A percentile compares a stretch with the other conserved stretches of the same genome.
Conservation (phyloP, 2,888 invertebrate genomes). For the Elegia similella region DNA sequence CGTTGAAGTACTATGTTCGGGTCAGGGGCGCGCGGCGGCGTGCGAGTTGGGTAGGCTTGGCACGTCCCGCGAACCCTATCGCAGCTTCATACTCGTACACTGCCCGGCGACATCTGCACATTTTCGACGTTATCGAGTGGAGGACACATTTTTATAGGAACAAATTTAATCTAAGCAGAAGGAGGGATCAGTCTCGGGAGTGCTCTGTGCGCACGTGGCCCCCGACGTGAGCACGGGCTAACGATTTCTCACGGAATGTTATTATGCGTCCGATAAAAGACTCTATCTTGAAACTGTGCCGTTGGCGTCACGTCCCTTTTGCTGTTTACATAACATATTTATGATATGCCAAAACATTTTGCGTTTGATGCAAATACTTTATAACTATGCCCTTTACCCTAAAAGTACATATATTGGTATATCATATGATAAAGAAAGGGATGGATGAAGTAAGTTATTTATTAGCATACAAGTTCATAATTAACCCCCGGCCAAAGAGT, state of each 20-base stretch:
- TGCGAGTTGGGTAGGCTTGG: constrained; percentile 54
- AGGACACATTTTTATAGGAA: constrained; percentile 74
- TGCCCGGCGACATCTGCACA: constrained; percentile 74
- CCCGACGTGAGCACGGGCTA: constrained; percentile 62
- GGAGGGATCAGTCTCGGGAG: constrained; percentile 75
- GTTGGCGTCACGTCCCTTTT: constrained; percentile 44
- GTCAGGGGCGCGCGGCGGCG: constrained; percentile 17
- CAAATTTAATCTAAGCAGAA: constrained; percentile 77
- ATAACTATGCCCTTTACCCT: background rate
- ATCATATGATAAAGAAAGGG: no score
- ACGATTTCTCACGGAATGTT: constrained; percentile 68
- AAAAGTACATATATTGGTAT: background rate
- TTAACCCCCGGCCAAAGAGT: no score
- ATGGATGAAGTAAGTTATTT: no score
- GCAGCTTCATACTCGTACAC: constrained; percentile 71
- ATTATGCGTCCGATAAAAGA: constrained; percentile 65
- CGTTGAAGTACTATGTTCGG: constrained; percentile 30
- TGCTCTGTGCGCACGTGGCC: constrained; percentile 65
- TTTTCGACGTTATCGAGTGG: constrained; percentile 70
- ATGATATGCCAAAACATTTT: constrained; percentile 25
- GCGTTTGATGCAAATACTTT: constrained; percentile 18
- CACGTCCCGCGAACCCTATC: constrained; percentile 66
- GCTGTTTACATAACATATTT: constrained; percentile 39
- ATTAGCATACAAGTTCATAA: no score
- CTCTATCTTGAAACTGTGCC: constrained; percentile 56